Conservation (phyloP, 2,113 vertebrate genomes). For the Pachypanchax playfairii region DNA sequence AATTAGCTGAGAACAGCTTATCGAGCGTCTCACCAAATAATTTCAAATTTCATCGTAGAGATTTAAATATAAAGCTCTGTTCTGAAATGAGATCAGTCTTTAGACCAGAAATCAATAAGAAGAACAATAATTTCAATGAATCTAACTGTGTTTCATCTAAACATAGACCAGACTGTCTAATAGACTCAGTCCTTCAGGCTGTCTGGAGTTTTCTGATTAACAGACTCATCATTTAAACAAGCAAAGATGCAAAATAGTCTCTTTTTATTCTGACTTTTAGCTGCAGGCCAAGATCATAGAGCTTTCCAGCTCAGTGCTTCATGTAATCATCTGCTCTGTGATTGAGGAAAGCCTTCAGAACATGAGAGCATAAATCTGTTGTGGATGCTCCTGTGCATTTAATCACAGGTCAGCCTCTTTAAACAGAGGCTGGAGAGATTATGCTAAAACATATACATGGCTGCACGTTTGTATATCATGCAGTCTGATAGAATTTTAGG, state of each 20-base stretch:
- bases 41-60: constrained; percentile 17
- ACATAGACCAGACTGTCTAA: background rate
- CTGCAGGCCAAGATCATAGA: constrained; percentile 61
- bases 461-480: constrained; percentile 34
- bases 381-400: constrained; percentile 29
- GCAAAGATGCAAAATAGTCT: constrained; percentile 52
- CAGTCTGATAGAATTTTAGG: background rate
- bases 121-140: constrained; percentile 10
- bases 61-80: constrained; percentile 22
- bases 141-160: background rate
- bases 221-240: constrained; percentile 39
- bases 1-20: constrained; percentile 30
- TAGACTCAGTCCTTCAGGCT: constrained; percentile 28
- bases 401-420: constrained; percentile 26
- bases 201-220: constrained; percentile 15
- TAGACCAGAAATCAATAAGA: constrained; percentile 4
- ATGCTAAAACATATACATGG: constrained; percentile 34
- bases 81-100: constrained; percentile 2
- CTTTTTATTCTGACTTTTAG: constrained; percentile 46
- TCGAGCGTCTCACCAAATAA: constrained; percentile 20
- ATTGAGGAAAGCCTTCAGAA: constrained; percentile 44
- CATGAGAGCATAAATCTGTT: constrained; percentile 31
- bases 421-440: constrained; percentile 29
- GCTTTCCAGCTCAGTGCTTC: constrained; percentile 57
- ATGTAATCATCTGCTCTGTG: constrained; percentile 53